These are phyloP conservation scores for Pristionchus mayeri DNA, from an alignment of 2,888 invertebrate genomes.

Conservation along the genomic window DNA sequence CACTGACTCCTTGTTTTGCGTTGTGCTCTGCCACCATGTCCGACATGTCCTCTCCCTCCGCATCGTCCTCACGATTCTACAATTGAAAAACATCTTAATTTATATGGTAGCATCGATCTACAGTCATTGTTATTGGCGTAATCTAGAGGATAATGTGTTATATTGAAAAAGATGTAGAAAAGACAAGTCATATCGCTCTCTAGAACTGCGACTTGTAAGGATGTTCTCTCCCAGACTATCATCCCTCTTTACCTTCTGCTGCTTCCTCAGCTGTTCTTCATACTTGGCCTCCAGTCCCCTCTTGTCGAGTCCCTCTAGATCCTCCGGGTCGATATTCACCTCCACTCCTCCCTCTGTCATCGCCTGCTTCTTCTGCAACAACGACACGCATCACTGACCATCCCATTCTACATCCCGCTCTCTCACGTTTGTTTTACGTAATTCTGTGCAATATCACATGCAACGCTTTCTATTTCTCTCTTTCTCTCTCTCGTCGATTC, in stretches of 20 bases:
- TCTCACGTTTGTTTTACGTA: too few relatives aligned
- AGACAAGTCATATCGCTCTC: background rate
- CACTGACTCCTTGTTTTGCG: constrained; percentile 89
- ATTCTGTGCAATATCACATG: too few relatives aligned
- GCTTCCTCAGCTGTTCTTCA: constrained; percentile 94
- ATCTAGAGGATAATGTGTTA: too few relatives aligned
- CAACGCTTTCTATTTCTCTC: too few relatives aligned
- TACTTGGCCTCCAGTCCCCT: constrained; percentile 92
- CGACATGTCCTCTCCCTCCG: constrained; percentile 90
- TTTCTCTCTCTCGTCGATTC: too few relatives aligned
- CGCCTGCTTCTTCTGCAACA: constrained; percentile 63
- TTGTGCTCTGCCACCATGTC: constrained; percentile 99
- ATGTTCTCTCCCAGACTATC: too few relatives aligned
- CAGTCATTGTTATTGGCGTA: too few relatives aligned
- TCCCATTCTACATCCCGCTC: too few relatives aligned
- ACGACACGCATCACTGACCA: background rate
- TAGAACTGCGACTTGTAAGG: too few relatives aligned
- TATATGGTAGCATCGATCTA: too few relatives aligned
- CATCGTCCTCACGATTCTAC: constrained; percentile 49
- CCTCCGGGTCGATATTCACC: constrained; percentile 76
- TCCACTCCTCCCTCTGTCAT: constrained; percentile 82
- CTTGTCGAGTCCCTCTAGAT: constrained; percentile 78
- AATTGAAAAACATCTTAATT: background rate
- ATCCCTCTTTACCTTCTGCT: constrained; percentile 80
- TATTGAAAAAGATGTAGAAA: too few relatives aligned